Conservation (phyloP, 92 coral and sea anemone genomes). For the Umimayanthus kanabou region DNA sequence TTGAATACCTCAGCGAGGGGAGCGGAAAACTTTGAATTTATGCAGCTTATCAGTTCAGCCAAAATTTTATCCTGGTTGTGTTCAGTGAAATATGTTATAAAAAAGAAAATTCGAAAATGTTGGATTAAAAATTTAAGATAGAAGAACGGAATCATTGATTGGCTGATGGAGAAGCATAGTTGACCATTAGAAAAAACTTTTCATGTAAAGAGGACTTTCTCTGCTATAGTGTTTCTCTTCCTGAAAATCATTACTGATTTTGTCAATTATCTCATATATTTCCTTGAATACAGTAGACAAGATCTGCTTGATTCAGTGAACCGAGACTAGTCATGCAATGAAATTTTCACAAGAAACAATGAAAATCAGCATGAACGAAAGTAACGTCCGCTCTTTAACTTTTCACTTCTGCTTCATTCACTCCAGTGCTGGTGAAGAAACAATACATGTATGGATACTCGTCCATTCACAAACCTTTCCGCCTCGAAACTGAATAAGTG, state of each 20-base stretch:
- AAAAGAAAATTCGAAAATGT: neutral
- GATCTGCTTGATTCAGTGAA: neutral
- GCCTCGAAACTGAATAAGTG: neutral
- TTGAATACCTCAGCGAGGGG: neutral
- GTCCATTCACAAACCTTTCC: neutral
- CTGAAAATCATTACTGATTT: too few relatives aligned
- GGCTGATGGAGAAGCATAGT: neutral
- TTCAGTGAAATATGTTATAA: neutral
- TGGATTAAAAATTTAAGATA: neutral
- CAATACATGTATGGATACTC: neutral
- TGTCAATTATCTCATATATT: neutral
- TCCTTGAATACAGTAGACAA: neutral
- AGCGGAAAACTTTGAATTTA: neutral
- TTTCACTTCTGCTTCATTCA: neutral
- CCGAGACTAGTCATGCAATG: neutral
- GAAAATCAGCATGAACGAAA: neutral
- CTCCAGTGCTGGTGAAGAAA: neutral
- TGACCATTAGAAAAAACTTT: too few relatives aligned
- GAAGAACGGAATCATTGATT: neutral
- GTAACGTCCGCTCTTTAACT: neutral
- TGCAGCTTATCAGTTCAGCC: neutral
- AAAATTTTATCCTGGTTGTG: neutral
- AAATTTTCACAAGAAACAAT: neutral
- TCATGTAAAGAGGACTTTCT: neutral
- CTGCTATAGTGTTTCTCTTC: neutral